These are phyloP conservation scores for Antrozous pallidus DNA, from an alignment of 2,797 vertebrate species.

Conservation along the genomic window DNA sequence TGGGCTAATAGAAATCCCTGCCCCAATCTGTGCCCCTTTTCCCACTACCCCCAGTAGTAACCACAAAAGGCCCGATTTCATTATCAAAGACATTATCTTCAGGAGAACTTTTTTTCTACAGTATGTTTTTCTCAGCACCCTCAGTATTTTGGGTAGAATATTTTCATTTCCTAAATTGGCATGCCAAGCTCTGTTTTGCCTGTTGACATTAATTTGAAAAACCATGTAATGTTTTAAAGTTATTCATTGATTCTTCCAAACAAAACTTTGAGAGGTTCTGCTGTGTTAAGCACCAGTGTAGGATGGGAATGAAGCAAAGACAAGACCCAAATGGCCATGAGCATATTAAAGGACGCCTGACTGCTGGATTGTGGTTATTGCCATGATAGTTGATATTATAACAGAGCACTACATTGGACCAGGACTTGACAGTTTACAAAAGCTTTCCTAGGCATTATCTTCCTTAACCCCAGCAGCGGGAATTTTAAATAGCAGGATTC, in stretches of 20 bases:
- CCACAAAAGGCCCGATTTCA: neutral
- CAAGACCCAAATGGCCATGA: neutral
- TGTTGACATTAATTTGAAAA: conserved; percentile 34
- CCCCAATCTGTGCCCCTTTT: neutral
- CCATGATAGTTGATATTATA: conserved; percentile 16
- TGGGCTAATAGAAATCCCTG: neutral
- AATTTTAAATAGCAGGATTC: conserved; percentile 73
- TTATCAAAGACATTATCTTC: conserved; percentile 8
- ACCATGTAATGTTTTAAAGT: neutral
- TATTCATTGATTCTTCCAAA: conserved; percentile 24
- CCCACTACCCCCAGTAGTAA: neutral
- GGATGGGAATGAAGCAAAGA: neutral
- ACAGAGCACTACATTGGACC: neutral
- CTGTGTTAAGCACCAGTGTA: neutral
- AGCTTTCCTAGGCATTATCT: conserved; percentile 57
- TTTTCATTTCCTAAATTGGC: neutral
- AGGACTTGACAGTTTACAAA: conserved; percentile 68
- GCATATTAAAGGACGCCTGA: neutral
- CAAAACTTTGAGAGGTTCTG: neutral
- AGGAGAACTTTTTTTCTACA: neutral
- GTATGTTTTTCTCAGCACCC: neutral
- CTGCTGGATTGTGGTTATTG: neutral
- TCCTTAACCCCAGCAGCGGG: conserved; percentile 64
- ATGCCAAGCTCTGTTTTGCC: neutral
- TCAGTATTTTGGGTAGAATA: neutral